These are phyloP conservation scores for Cyphomyrmex costatus DNA, from an alignment of 1,140 invertebrate genomes.

Conservation along the genomic window DNA sequence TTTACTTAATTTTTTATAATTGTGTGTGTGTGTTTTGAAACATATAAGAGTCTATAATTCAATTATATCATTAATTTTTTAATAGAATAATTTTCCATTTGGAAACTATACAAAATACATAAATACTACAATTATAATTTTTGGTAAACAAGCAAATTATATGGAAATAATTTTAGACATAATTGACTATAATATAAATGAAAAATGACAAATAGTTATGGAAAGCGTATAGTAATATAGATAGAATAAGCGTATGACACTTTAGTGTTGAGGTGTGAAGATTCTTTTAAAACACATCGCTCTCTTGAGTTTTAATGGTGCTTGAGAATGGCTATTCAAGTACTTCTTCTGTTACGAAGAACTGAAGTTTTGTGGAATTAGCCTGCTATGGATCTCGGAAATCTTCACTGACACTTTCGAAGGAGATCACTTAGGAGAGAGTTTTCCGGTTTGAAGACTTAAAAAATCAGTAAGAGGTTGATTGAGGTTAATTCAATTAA, in stretches of 20 bases:
- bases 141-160: not conserved
- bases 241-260: not conserved
- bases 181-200: not conserved
- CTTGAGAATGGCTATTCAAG: not conserved
- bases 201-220: not conserved
- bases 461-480: not conserved
- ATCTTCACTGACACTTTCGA: conserved; percentile 45
- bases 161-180: not conserved
- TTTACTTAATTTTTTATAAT: too few relatives aligned
- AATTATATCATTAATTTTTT: too few relatives aligned
- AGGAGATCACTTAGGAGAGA: conserved; percentile 3
- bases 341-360: not conserved
- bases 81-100: not conserved
- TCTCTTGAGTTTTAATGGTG: not conserved
- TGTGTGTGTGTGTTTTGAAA: too few relatives aligned
- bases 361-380: conserved; percentile 34
- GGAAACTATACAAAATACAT: not conserved
- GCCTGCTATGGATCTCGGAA: not conserved
- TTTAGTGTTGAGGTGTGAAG: not conserved
- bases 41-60: too few relatives aligned
- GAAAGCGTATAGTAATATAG: not conserved
- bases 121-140: not conserved
- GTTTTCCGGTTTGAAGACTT: conserved; percentile 23
- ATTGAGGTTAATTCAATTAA: conserved; percentile 63
- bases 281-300: conserved; percentile 3